Conservation (phyloP, 2,888 invertebrate genomes). For the Brachypterus glaber region DNA sequence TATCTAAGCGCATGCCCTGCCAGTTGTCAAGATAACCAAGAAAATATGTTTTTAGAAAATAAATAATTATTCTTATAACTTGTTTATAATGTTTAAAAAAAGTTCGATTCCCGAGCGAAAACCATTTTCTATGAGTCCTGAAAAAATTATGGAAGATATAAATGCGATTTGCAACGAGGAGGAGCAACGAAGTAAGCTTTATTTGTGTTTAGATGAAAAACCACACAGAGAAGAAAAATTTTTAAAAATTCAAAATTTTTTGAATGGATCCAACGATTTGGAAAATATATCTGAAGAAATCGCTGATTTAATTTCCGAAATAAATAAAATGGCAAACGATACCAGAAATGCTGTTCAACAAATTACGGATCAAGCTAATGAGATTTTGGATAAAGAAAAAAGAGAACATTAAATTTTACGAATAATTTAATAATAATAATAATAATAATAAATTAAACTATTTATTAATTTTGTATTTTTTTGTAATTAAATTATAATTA, state of each 20-base stretch:
- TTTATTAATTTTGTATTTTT: too few species aligned
- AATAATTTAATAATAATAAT: too few species aligned
- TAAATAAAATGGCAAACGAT: slow-evolving; percentile 20
- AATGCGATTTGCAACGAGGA: slow-evolving; percentile 21
- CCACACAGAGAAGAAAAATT: slow-evolving; percentile 27
- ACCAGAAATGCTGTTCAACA: slow-evolving; percentile 18
- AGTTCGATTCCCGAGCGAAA: slow-evolving; percentile 18
- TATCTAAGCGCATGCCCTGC: too few species aligned
- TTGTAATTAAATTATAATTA: too few species aligned
- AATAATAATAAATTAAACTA: too few species aligned
- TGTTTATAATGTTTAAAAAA: slow-evolving; percentile 28
- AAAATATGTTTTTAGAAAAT: too few species aligned
- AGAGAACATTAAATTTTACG: too few species aligned
- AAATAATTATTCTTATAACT: too few species aligned
- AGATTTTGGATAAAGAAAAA: too few species aligned
- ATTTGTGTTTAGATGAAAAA: slow-evolving; percentile 28
- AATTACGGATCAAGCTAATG: slow-evolving; percentile 15
- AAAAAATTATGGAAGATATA: slow-evolving; percentile 28
- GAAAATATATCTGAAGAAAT: slow-evolving; percentile 24
- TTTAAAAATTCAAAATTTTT: slow-evolving; percentile 28
- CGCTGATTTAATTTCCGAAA: slow-evolving; percentile 15
- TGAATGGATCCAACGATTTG: slow-evolving; percentile 27
- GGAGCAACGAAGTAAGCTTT: slow-evolving; percentile 28
- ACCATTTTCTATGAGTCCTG: slow-evolving; percentile 19
- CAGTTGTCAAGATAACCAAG: too few species aligned